Conservation (phyloP, 2,797 vertebrate species). For the Malacoctenus gilli region DNA sequence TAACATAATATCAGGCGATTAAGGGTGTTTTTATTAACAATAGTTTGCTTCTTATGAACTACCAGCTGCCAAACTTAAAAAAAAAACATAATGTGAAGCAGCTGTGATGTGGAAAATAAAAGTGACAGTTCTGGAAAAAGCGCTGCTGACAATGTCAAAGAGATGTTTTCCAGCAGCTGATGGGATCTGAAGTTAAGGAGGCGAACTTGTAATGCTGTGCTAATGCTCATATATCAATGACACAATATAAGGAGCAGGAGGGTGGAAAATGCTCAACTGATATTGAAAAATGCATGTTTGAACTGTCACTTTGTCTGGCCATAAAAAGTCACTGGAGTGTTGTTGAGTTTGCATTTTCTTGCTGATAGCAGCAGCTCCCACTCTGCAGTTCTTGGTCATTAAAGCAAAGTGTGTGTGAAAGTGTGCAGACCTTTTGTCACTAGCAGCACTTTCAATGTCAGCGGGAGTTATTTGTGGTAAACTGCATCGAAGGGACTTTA, state of each 20-base stretch:
- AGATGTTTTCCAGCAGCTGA: too few relatives aligned
- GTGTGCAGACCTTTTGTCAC: neutral
- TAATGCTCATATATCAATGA: neutral
- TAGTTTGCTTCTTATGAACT: conserved; percentile 49
- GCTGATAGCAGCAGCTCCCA: neutral
- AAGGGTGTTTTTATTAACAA: conserved; percentile 42
- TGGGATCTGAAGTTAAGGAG: too few relatives aligned
- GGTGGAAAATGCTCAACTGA: neutral
- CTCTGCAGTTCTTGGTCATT: neutral
- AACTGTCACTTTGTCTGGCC: conserved; percentile 8
- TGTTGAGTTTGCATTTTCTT: too few relatives aligned
- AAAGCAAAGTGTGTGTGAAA: conserved; percentile 1
- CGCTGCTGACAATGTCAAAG: too few relatives aligned
- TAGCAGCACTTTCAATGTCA: conserved; percentile 12
- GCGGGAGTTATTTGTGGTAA: neutral
- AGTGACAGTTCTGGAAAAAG: conserved; percentile 44
- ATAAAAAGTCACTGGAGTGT: neutral
- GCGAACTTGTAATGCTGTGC: too few relatives aligned
- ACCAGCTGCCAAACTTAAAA: conserved; percentile 28
- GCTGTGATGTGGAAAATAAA: conserved; percentile 51
- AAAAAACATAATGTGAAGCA: conserved; percentile 52
- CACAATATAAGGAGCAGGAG: neutral
- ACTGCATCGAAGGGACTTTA: conserved; percentile 1
- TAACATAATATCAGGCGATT: conserved; percentile 52
- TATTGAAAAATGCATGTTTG: neutral